phyloP scores from a whole-genome alignment of 2,113 vertebrate genomes.

The Peromyscus californicus region DNA sequence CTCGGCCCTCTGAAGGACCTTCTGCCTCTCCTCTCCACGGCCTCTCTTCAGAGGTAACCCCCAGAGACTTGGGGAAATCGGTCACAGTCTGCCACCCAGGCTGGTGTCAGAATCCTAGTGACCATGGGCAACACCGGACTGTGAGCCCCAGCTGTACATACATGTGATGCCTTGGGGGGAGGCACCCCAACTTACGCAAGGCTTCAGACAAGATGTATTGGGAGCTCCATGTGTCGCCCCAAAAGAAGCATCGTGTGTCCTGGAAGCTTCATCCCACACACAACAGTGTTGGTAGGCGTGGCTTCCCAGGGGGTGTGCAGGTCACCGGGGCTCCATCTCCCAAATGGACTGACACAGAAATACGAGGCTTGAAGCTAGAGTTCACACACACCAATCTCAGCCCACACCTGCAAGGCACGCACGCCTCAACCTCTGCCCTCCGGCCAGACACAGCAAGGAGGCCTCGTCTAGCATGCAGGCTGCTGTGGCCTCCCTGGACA shows the following conservation, averaged over 20 bases:
- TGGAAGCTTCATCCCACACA: neutral
- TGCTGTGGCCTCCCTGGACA: neutral
- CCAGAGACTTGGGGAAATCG: neutral
- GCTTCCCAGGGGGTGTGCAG: neutral
- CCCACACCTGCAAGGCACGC: neutral
- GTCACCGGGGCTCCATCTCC: too few relatives aligned
- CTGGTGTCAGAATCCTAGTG: neutral
- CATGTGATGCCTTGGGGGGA: rapidly evolving
- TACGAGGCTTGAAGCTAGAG: too few relatives aligned
- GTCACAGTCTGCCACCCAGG: neutral
- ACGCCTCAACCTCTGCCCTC: neutral
- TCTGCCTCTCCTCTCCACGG: rapidly evolving
- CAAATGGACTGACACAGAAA: neutral
- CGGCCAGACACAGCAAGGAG: neutral
- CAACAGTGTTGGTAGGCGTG: rapidly evolving
- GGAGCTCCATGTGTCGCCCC: neutral
- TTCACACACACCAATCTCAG: neutral
- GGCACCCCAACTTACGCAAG: neutral
- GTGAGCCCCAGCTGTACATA: neutral
- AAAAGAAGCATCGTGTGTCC: neutral
- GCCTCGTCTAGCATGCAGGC: neutral
- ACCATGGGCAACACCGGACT: too few relatives aligned
- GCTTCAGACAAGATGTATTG: neutral
- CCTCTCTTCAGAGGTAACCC: neutral
- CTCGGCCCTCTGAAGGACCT: rapidly evolving